Base-by-base conservation (phyloP, 2,113 vertebrate genomes). In the Agelaius tricolor region DNA sequence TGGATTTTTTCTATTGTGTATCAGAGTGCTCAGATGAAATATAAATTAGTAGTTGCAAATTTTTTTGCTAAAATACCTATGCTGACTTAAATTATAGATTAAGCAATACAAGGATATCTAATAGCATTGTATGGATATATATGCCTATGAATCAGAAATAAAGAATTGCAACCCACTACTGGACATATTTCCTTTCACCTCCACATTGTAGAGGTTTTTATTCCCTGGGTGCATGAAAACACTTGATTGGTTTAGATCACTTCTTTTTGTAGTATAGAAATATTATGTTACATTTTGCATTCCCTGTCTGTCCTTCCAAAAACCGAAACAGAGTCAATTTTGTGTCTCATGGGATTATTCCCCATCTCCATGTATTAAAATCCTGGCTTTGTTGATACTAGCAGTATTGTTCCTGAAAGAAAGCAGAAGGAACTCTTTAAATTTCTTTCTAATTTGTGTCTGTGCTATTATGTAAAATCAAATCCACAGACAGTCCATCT, bases 81-180 rank as follows among this genome's bases (percentile, higher is more conserved):
- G 93, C 85, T 97, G 77, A 93, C 23, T 85, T 84, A 86, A 75
- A 85, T 90, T 91, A 59, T 96, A 95, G 54, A 92, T 93, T 95
- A 96, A 97, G 92, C 94, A 97, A 96, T 97, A 97, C 84, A 92
- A 97, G 72, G 74, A 92, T 97, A 96, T 96, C 67, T 97, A 96
- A 94, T 84, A 92, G 89, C 75, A 93, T 65, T 93, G 78, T 97
- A 94, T 95, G 73, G 26, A 62, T 90, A 8, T 68, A 74, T 68
- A 81, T 94, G 55, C 78, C 41, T 96, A 68, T 96, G 87, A 96
- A 87, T 96, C 76, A 86, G 58, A 97, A 98, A 98, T 98, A 97
- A 98, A 97, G 97, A 96, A 78, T 57, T 90, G 43, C 82, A 97
- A 94, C 88, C 81, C 39, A 65, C 46, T 47, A 73, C 57, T 76